Evolutionary conservation across 2,797 vertebrate species (phyloP).

Genomic region (Pogoniulus pusillus): DNA sequence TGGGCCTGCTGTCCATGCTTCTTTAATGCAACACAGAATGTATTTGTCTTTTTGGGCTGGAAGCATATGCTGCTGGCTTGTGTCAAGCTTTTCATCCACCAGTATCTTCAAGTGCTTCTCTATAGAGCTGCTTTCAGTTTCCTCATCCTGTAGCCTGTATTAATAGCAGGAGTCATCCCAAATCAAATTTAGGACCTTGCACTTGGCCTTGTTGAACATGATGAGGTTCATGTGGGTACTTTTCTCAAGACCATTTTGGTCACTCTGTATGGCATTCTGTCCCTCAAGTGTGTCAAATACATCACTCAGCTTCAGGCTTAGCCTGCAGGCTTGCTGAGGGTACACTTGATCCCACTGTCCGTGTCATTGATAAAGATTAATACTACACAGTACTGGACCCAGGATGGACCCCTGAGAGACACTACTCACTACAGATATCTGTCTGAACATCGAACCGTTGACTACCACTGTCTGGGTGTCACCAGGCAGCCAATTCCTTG

Average conservation of each 20-base stretch:
- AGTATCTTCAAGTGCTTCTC: background rate
- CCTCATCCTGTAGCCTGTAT: background rate
- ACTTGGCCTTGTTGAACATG: background rate
- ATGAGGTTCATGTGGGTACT: background rate
- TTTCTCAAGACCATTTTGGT: background rate
- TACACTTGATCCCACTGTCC: background rate
- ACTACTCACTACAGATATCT: background rate
- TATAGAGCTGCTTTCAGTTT: background rate
- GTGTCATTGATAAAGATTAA: background rate
- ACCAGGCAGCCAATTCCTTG: background rate
- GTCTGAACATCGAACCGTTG: background rate
- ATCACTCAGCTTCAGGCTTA: background rate
- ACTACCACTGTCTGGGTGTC: background rate
- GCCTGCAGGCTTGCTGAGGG: background rate
- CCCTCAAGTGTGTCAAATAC: background rate
- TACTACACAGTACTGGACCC: background rate
- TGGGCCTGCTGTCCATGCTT: background rate
- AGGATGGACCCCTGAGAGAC: background rate
- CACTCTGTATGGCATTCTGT: background rate
- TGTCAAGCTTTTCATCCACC: background rate
- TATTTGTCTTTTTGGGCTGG: accelerated
- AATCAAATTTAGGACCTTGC: background rate
- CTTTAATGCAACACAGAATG: background rate
- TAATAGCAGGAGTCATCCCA: background rate
- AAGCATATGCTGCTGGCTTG: background rate